Evolutionary conservation across 2,888 invertebrate genomes (phyloP).

Genomic region (Tridacna gigas): DNA sequence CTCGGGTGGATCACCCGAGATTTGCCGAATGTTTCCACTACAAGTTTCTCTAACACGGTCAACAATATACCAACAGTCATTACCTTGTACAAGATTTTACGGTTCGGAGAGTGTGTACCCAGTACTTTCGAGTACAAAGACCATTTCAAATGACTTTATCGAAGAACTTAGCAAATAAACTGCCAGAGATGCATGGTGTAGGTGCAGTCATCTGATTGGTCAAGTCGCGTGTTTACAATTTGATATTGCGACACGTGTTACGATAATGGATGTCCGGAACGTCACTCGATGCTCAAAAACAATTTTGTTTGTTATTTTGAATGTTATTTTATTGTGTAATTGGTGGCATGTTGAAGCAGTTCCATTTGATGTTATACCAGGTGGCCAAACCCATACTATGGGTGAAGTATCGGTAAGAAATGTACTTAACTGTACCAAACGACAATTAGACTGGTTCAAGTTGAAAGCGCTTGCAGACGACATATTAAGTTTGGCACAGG

Average conservation of each 20-base stretch:
- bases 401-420: not conserved
- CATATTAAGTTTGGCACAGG: not conserved
- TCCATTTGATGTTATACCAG: conserved; percentile 9
- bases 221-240: conserved; percentile 11
- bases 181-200: not conserved
- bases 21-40: no score
- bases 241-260: conserved; percentile 15
- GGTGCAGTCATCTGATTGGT: conserved; percentile 15
- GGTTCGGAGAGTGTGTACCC: no score
- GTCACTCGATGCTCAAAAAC: not conserved
- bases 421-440: not conserved
- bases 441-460: not conserved
- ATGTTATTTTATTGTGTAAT: not conserved
- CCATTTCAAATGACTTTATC: no score
- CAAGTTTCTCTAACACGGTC: no score
- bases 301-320: not conserved
- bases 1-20: no score
- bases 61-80: no score
- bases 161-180: not conserved
- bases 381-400: conserved; percentile 4
- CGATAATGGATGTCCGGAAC: not conserved
- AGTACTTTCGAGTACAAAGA: no score
- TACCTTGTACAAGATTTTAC: no score
- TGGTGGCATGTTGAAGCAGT: not conserved
- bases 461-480: not conserved